Base-by-base conservation (phyloP, 1,140 invertebrate species). In the Macrotrachela quadricornifera region DNA sequence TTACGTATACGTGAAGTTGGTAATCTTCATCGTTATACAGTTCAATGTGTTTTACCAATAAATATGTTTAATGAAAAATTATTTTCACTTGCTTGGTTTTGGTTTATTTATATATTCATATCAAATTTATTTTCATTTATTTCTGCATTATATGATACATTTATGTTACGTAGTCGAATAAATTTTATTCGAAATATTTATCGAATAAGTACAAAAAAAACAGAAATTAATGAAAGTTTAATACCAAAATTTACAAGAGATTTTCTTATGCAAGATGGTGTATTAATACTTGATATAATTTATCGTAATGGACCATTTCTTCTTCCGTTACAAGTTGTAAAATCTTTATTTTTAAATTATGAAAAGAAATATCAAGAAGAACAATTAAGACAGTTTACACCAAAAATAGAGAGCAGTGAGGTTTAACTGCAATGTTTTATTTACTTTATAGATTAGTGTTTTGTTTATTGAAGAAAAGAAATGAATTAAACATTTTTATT, bases 51-150 rank as follows among this genome's bases (percentile, higher is more conserved):
- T 2, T 15, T 42, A 42, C 12, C 15, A 42, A 42, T 42, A 42
- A 42, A 42, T 42, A 15, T 42, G 13, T 42, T 42, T 3, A 42
- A 14, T 15, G 40, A 42, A 42, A 74, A 74, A 60, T 73, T 74
- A 17, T 75, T 74, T 58, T 68, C 75, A 50, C 72, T 75, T 56
- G 58, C 75, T 38, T 75, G 73, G 73, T 74, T 75, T 59, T 74
- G 73, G 73, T 69, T 72, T 43, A 69, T 75, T 13, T 71, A 74
- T 59, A 68, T 68, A 39, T 43, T 60, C 16, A 46, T 63, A 6
- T 66, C 62, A 6, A 45, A 49, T 15, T 59, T 60, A 17, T 64
- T 62, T 51, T 61, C 66, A 57, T 47, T 64, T 10, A 57, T 62
- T 57, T 67, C 64, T 63, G 43, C 65, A 36, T 65, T 60, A 59